Evolutionary conservation across 1,140 invertebrate genomes (phyloP).

Genomic region (Armadillidium nasatum): DNA sequence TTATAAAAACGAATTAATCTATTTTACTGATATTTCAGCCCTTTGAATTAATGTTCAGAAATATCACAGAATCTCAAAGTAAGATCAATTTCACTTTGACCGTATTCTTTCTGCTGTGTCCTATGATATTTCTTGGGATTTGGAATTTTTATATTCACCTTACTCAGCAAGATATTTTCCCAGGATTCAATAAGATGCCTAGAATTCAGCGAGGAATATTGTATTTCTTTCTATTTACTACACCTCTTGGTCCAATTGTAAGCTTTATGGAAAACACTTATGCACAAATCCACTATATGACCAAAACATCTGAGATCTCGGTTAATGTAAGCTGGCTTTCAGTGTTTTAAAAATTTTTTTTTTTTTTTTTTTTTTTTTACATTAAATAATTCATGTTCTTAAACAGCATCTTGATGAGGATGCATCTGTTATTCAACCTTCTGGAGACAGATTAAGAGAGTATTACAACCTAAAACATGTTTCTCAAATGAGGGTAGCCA

Average conservation of each 20-base stretch:
- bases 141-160: not conserved
- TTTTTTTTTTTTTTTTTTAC: no score
- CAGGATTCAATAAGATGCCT: not conserved
- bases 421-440: not conserved
- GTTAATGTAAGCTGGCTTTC: not conserved
- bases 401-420: not conserved
- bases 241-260: not conserved
- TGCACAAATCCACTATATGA: not conserved
- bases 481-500: not conserved
- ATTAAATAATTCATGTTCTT: not conserved
- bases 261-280: not conserved
- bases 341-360: no score
- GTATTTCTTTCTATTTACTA: not conserved
- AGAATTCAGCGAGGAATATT: not conserved
- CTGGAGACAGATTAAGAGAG: not conserved
- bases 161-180: not conserved
- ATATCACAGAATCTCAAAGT: conserved; percentile 24
- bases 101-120: not conserved
- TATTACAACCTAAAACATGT: not conserved
- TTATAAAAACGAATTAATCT: no score
- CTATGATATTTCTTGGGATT: not conserved
- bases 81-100: not conserved
- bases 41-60: conserved; percentile 16
- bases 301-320: not conserved
- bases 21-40: not conserved